phyloP scores from a whole-genome alignment of 2,797 vertebrate genomes.

The Sus cebifrons region DNA sequence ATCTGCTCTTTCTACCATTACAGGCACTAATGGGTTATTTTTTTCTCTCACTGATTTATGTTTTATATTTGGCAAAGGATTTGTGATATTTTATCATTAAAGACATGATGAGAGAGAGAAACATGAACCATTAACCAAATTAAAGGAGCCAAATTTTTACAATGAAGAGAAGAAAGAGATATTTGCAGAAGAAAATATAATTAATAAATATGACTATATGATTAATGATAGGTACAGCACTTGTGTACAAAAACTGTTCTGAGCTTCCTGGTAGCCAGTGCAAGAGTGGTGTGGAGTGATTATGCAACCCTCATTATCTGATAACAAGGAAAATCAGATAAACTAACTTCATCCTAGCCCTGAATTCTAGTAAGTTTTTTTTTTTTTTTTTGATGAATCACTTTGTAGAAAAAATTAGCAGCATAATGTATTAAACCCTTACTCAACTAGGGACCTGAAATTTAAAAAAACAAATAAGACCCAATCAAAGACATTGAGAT shows the following conservation, averaged over 20 bases:
- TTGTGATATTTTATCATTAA: slow-evolving; percentile 54
- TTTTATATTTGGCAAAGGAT: slow-evolving; percentile 51
- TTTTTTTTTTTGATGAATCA: slow-evolving; percentile 42
- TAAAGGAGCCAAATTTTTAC: background rate
- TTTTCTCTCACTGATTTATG: background rate
- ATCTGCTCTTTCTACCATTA: background rate
- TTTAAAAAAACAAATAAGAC: slow-evolving; percentile 11
- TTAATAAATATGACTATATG: background rate
- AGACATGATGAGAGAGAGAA: background rate
- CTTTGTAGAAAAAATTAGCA: background rate
- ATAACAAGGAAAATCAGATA: slow-evolving; percentile 40
- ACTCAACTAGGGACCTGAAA: background rate
- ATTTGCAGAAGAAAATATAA: slow-evolving; percentile 54
- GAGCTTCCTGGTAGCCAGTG: slow-evolving; percentile 2
- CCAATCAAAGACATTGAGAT: background rate
- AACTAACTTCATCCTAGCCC: background rate
- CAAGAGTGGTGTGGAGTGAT: background rate
- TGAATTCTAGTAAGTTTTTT: slow-evolving; percentile 31
- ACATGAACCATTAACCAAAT: slow-evolving; percentile 3
- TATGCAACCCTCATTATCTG: background rate
- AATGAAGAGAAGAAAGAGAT: slow-evolving; percentile 6
- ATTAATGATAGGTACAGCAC: background rate
- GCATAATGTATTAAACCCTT: background rate
- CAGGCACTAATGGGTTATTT: background rate
- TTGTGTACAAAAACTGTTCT: background rate